Percentiles rank a stretch among this genome's conserved stretches.
Conservation (phyloP, 2,113 vertebrate species). For the Otocyon megalotis region DNA sequence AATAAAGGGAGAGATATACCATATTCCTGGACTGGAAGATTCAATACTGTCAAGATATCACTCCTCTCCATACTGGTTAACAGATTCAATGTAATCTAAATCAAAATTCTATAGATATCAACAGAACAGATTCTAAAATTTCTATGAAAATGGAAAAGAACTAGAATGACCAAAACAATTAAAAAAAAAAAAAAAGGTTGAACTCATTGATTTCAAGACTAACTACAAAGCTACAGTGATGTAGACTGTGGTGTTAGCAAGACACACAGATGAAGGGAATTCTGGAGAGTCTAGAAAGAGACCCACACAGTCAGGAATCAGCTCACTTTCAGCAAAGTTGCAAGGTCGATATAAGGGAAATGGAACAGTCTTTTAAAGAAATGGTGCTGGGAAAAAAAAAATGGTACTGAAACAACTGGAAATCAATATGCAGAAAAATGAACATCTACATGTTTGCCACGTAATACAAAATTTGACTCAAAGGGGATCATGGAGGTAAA, state of each 20-base stretch:
- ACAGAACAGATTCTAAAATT: background rate
- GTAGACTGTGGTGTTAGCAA: background rate
- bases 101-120: rapidly evolving
- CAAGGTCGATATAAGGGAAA: background rate
- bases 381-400: too few species aligned
- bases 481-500: background rate
- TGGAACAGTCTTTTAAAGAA: background rate
- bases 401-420: background rate
- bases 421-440: background rate
- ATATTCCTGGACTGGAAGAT: background rate
- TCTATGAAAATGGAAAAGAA: background rate
- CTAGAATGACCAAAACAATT: background rate
- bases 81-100: background rate
- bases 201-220: background rate
- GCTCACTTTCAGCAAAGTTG: background rate
- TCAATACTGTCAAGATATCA: rapidly evolving
- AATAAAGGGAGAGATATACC: background rate
- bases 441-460: background rate
- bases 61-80: background rate
- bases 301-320: background rate
- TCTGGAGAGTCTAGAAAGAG: background rate
- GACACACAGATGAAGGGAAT: background rate
- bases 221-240: background rate
- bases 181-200: background rate
- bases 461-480: background rate